Evolutionary conservation across 2,888 invertebrate species (phyloP).

Genomic region (Epicampocera succincta): DNA sequence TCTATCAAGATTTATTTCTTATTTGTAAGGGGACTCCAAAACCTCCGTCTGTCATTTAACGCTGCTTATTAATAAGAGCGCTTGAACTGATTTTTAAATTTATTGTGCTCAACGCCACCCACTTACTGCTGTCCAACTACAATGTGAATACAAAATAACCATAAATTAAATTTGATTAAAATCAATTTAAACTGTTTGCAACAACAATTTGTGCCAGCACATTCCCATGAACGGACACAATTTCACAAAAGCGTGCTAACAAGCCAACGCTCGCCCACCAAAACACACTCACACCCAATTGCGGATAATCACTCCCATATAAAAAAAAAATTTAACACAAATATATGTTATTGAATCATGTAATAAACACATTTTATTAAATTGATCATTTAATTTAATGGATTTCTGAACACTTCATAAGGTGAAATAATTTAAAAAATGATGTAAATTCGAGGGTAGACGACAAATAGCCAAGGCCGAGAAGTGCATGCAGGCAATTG

Average conservation of each 20-base stretch:
- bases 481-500: too few species aligned
- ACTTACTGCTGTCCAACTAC: not conserved
- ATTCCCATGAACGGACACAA: not conserved
- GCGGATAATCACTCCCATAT: not conserved
- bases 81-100: not conserved
- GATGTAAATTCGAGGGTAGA: not conserved
- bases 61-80: not conserved
- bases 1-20: too few species aligned
- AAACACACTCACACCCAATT: not conserved
- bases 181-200: slow-evolving; percentile 77
- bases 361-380: slow-evolving; percentile 52
- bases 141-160: slow-evolving; percentile 16
- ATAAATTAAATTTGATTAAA: slow-evolving; percentile 71
- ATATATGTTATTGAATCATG: slow-evolving; percentile 46
- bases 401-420: slow-evolving; percentile 29
- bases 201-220: slow-evolving; percentile 33
- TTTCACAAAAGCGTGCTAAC: not conserved
- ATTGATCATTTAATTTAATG: slow-evolving; percentile 55
- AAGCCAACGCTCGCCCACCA: not conserved
- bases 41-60: not conserved
- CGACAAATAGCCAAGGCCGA: too few species aligned
- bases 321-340: slow-evolving; percentile 7
- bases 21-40: too few species aligned
- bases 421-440: slow-evolving; percentile 41
- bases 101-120: slow-evolving; percentile 6